Conservation (phyloP, 2,113 vertebrate genomes). For the Rousettus leschenaultii region DNA sequence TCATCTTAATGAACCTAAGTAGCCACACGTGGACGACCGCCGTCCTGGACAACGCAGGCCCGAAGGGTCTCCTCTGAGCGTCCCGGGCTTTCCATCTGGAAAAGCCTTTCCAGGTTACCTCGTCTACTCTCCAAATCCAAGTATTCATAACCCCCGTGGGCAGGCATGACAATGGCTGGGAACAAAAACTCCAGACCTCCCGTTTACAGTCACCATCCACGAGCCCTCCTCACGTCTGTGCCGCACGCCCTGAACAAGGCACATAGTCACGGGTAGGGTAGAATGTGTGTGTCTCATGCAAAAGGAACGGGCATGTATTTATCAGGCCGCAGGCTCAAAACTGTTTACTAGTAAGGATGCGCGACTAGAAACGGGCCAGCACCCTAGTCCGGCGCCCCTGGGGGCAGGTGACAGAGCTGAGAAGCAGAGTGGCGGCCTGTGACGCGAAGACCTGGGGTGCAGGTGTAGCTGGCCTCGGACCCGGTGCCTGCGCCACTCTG, state of each 20-base stretch:
- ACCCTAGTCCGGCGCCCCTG: not conserved
- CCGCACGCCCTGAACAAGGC: fast-evolving
- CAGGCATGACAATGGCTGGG: fast-evolving
- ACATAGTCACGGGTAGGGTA: fast-evolving
- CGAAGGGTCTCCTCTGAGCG: not conserved
- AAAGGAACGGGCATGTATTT: not conserved
- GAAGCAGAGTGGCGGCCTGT: too few relatives aligned
- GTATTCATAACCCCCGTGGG: not conserved
- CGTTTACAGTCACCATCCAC: not conserved
- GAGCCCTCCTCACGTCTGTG: not conserved
- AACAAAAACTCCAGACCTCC: not conserved
- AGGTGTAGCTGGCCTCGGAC: not conserved
- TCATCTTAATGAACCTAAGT: not conserved
- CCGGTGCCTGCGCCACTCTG: too few relatives aligned
- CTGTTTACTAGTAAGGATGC: not conserved
- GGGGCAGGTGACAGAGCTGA: not conserved
- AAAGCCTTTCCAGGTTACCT: not conserved
- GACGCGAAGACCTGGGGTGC: not conserved
- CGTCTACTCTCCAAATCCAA: not conserved
- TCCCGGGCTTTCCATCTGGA: not conserved
- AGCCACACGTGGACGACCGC: not conserved
- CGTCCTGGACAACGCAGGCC: fast-evolving
- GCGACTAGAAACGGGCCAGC: not conserved
- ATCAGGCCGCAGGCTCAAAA: not conserved
- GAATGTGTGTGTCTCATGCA: fast-evolving